Percentiles rank a stretch among this genome's conserved stretches.
Conservation (phyloP, 1,140 invertebrate species). For the Drosophila aff. region DNA sequence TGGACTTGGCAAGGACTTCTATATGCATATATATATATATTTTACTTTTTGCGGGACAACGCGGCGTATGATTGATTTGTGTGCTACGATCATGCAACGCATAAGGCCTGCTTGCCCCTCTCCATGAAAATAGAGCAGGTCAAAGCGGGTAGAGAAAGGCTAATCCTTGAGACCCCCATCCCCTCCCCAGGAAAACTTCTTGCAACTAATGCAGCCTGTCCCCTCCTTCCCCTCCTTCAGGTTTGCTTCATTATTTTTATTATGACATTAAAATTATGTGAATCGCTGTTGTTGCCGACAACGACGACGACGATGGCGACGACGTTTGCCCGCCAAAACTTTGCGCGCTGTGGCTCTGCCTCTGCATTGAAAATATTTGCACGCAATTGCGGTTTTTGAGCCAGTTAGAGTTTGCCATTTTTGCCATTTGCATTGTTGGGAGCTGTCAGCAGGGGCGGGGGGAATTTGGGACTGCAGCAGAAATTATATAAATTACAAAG, state of each 20-base stretch:
- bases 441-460: conserved; percentile 54
- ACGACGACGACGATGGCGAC: background rate
- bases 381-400: conserved; percentile 80
- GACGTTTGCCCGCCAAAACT: conserved; percentile 63
- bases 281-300: conserved; percentile 41
- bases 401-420: conserved; percentile 48
- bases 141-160: background rate
- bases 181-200: conserved; percentile 17
- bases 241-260: conserved; percentile 66
- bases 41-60: conserved; percentile 5
- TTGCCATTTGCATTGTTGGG: conserved; percentile 75
- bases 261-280: conserved; percentile 83
- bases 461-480: conserved; percentile 52
- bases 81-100: conserved; percentile 56
- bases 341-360: conserved; percentile 39
- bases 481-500: conserved; percentile 83
- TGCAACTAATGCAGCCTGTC: conserved; percentile 39
- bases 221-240: background rate
- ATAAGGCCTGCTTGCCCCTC: background rate
- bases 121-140: conserved; percentile 5
- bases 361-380: conserved; percentile 82
- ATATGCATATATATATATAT: background rate
- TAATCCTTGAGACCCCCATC: conserved; percentile 33
- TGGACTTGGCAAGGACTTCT: conserved; percentile 7
- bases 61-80: conserved; percentile 56